A percentile compares a stretch with the other conserved stretches of the same genome.
These are phyloP conservation scores for Tenualosa thibaudeaui DNA, from an alignment of 2,797 vertebrate genomes.

Conservation along the genomic window DNA sequence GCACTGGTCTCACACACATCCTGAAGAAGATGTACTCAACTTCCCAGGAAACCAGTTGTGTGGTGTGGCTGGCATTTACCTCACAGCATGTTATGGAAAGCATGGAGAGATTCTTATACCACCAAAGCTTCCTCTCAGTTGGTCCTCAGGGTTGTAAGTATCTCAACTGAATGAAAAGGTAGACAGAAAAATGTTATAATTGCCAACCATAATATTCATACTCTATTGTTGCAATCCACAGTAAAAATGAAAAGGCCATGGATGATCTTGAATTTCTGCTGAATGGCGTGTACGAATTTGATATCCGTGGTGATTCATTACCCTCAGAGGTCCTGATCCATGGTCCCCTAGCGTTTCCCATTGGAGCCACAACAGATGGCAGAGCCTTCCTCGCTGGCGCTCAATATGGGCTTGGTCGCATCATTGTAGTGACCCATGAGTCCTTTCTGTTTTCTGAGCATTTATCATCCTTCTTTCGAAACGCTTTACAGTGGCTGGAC, in stretches of 20 bases:
- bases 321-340: constrained; percentile 78
- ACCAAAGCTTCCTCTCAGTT: constrained; percentile 73
- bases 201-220: no score
- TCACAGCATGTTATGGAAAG: constrained; percentile 68
- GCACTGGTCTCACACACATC: constrained; percentile 73
- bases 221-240: no score
- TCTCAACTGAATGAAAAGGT: constrained; percentile 23
- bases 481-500: constrained; percentile 79
- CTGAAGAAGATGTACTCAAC: constrained; percentile 51
- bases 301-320: constrained; percentile 47
- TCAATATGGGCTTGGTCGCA: constrained; percentile 75
- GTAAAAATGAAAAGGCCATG: no score
- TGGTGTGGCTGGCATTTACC: constrained; percentile 79
- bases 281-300: constrained; percentile 70
- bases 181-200: no score
- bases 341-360: constrained; percentile 78
- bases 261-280: constrained; percentile 76
- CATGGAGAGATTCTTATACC: constrained; percentile 63
- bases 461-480: constrained; percentile 69
- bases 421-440: constrained; percentile 77
- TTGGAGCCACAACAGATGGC: constrained; percentile 60
- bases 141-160: constrained; percentile 73
- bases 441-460: constrained; percentile 59
- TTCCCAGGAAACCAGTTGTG: constrained; percentile 79
- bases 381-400: constrained; percentile 75